These are phyloP conservation scores for Hirtodrosophila confusa DNA, from an alignment of 2,888 invertebrate genomes.

Conservation along the genomic window DNA sequence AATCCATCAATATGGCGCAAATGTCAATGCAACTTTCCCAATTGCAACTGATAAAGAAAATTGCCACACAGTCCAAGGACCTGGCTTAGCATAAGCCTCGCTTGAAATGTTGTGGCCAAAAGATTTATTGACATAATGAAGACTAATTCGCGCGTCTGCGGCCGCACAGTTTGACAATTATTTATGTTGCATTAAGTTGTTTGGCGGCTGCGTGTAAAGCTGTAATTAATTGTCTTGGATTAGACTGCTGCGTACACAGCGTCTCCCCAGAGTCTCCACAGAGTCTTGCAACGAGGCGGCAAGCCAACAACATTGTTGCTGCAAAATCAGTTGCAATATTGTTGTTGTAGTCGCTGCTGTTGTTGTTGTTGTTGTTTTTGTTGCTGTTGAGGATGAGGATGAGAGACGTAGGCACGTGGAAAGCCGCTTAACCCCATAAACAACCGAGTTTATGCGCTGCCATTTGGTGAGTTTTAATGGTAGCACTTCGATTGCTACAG, in stretches of 20 bases:
- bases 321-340: background rate
- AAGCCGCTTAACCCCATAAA: background rate
- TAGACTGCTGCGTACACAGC: slow-evolving; percentile 16
- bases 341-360: background rate
- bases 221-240: slow-evolving; percentile 65
- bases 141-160: slow-evolving; percentile 67
- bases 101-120: slow-evolving; percentile 44
- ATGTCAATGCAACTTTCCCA: slow-evolving; percentile 34
- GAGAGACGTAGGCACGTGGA: background rate
- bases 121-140: slow-evolving; percentile 80
- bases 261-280: background rate
- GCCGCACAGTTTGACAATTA: slow-evolving; percentile 63
- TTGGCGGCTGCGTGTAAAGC: slow-evolving; percentile 46
- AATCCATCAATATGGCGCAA: slow-evolving; percentile 47
- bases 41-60: slow-evolving; percentile 23
- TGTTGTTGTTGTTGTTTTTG: background rate
- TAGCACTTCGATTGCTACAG: slow-evolving; percentile 5
- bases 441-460: background rate
- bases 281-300: background rate
- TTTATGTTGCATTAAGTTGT: slow-evolving; percentile 69
- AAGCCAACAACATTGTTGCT: slow-evolving; percentile 1
- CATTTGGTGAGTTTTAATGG: slow-evolving; percentile 5
- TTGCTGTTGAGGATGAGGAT: too few relatives aligned
- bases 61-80: slow-evolving; percentile 11
- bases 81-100: slow-evolving; percentile 4